Percentiles rank a stretch among this genome's conserved stretches.
Evolutionary conservation across 2,797 vertebrate species (phyloP).

Genomic region (Amniataba percoides): DNA sequence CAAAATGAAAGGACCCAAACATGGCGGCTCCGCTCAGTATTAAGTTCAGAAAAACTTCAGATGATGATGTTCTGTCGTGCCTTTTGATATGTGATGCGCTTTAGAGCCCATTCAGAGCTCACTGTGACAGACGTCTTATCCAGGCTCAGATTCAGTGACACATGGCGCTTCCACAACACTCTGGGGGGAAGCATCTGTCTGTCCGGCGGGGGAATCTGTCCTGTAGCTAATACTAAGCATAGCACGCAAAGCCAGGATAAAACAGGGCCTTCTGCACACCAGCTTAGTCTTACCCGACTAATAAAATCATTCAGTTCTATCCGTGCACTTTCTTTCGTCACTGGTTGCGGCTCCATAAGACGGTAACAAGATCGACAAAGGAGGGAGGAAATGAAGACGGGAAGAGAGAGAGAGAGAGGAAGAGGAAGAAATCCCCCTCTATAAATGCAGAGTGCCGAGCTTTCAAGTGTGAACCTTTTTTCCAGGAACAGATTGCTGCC

Average conservation of each 20-base stretch:
- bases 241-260: conserved; percentile 72
- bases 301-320: conserved; percentile 71
- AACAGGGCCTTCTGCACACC: conserved; percentile 51
- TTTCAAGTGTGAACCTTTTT: conserved; percentile 49
- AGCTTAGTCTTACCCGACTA: conserved; percentile 61
- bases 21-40: not conserved
- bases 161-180: conserved; percentile 38
- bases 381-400: conserved; percentile 10
- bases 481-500: conserved; percentile 61
- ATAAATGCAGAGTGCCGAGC: conserved; percentile 46
- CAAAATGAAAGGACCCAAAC: not conserved
- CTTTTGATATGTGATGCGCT: conserved; percentile 33
- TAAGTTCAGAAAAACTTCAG: conserved; percentile 3
- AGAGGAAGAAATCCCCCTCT: conserved; percentile 38
- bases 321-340: conserved; percentile 23
- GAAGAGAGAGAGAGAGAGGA: not conserved
- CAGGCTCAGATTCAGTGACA: conserved; percentile 64
- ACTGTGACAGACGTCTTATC: conserved; percentile 62
- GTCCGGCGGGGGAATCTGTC: conserved; percentile 64
- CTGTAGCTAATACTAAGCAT: conserved; percentile 47
- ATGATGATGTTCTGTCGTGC: conserved; percentile 12
- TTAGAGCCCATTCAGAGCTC: conserved; percentile 48
- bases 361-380: not conserved
- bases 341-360: conserved; percentile 16
- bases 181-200: conserved; percentile 60